phyloP scores from a whole-genome alignment of 35 echinoderm and acorn worm genomes.

The Antedon bifida region DNA sequence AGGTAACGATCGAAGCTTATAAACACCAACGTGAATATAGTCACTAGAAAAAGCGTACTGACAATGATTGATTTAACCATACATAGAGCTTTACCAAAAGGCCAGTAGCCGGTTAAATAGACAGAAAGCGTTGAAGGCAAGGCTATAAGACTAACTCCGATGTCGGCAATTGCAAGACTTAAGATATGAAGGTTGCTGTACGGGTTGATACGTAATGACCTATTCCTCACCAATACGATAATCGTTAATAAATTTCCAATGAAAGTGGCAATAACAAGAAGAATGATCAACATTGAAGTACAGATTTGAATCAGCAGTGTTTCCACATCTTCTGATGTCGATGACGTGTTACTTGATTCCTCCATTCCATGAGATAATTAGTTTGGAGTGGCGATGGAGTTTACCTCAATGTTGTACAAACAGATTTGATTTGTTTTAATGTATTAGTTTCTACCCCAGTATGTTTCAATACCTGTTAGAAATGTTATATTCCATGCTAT shows the following conservation, averaged over 20 bases:
- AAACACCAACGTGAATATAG: background rate
- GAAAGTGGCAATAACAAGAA: background rate
- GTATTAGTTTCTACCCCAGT: too few relatives aligned
- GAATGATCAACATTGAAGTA: background rate
- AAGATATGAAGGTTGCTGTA: background rate
- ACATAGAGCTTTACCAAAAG: background rate
- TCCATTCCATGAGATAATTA: background rate
- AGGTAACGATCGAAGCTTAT: background rate
- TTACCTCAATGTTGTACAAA: too few relatives aligned
- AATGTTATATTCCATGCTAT: too few relatives aligned
- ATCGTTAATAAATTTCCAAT: background rate
- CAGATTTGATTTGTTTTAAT: too few relatives aligned
- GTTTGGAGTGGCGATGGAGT: too few relatives aligned
- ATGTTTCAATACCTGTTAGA: too few relatives aligned
- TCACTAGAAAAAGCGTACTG: background rate
- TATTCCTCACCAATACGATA: background rate
- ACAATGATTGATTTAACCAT: background rate
- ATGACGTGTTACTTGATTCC: background rate
- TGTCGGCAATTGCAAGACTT: background rate
- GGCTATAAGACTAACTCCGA: background rate
- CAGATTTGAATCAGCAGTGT: background rate
- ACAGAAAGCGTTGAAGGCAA: background rate
- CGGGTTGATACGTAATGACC: background rate
- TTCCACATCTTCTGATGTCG: background rate
- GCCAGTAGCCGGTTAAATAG: background rate